These are phyloP conservation scores for Trochalopteron elliotii DNA, from an alignment of 2,113 vertebrate genomes.

Conservation along the genomic window DNA sequence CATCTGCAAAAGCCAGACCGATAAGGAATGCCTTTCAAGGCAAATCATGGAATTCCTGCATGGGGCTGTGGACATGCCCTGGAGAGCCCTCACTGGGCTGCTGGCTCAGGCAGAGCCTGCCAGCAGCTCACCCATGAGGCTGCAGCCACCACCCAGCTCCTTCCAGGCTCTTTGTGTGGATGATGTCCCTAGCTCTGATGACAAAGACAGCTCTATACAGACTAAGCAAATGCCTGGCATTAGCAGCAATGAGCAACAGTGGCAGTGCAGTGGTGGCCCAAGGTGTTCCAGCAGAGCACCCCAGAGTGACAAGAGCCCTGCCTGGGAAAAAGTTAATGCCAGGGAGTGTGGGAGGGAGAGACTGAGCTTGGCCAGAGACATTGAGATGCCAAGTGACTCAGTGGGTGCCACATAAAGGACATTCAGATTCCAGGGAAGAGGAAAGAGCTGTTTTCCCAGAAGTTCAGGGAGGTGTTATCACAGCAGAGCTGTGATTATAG, in stretches of 20 bases:
- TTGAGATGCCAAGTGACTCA: background rate
- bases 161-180: fast-evolving
- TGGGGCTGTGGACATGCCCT: fast-evolving
- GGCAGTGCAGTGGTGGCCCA: background rate
- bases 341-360: background rate
- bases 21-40: background rate
- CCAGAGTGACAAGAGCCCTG: fast-evolving
- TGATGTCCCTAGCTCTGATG: background rate
- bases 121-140: background rate
- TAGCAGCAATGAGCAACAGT: background rate
- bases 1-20: background rate
- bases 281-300: background rate
- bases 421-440: background rate
- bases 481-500: background rate
- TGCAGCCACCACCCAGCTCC: background rate
- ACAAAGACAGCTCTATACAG: background rate
- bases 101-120: background rate
- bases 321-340: background rate
- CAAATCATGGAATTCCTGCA: fast-evolving
- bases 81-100: background rate
- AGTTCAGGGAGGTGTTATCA: background rate
- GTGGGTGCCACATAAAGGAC: background rate
- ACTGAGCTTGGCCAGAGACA: background rate
- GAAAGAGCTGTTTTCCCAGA: background rate
- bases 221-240: fast-evolving